Evolutionary conservation across 2,797 vertebrate genomes (phyloP), one percentile per base, ranked within the genome.

Genomic region (Melopsittacus undulatus): DNA sequence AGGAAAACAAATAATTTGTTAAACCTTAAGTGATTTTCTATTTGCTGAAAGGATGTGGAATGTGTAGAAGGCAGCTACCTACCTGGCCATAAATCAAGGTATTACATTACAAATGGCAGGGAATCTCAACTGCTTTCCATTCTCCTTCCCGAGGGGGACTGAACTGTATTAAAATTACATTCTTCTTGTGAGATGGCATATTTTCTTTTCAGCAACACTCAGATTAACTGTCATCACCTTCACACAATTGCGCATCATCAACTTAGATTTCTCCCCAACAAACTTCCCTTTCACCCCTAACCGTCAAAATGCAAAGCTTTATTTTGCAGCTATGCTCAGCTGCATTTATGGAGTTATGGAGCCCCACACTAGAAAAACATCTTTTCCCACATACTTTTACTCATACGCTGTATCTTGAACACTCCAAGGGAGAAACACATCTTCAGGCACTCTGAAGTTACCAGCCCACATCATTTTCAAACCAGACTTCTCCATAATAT

Each of bases 151-250:
- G 7, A 30, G 21, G 19, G 19, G 48, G 8, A 74, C 27, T 42
- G 40, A 93, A 43, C 16, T 14, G 7, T 5, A 5, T 45, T 72
- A 62, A 89, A 75, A 74, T 26, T 6, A 32, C 3, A 4, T 24
- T 86, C 69, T 72, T 30, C 20, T 42, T 49, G n/a, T 3, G 42
- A 79, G n/a, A 46, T 85, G 8, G 34, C 32, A 14, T 59, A 59
- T 92, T 76, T 54, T 38, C 38, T 57, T 89, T 82, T 64, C 62
- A 82, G 68, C 14, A 87, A 38, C 51, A 61, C 52, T 92, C 40
- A 72, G 29, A 45, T 23, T 66, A 23, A 54, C 13, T 80, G 22
- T 43, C 46, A 78, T 40, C 84, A 56, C 13, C 49, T 83, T 51
- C 27, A 6, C 9, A 46, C 0, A 1, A 62, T 34, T 59, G 51